Evolutionary conservation across 2,888 invertebrate genomes (phyloP), one percentile per base, ranked within the genome.

Genomic region (Netelia melanura): DNA sequence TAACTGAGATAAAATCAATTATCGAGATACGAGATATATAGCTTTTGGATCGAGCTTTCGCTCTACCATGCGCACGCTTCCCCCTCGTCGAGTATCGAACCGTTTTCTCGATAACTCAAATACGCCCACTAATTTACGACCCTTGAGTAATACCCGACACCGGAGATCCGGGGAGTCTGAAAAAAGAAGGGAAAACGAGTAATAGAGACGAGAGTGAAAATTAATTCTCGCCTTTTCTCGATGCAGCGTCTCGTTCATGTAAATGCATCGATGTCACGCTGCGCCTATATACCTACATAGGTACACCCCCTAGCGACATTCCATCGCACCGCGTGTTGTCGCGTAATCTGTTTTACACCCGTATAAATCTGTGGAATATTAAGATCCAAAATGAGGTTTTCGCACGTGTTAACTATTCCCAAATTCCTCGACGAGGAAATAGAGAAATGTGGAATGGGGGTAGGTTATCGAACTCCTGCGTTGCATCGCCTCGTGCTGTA

Each of bases 1-100:
- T 84, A 77, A 84, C 81, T 77, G 54, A 54, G 68, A 68, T 78
- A 75, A 80, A 80, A 80, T 77, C 84, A 81, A 84, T 84, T 84
- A 84, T 67, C 71, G 83, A 65, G 52, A 38, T 58, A 75, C 64
- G 52, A 67, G 54, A 14, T 70, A 75, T 80, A 71, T 71, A 70
- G 61, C 52, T 23, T 62, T 48, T 10, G 58, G 38, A 67, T 62
- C 52, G 54, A 43, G 52, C 23, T 62, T 62, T 64, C 10, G 21
- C 17, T 43, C 68, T 44, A 68, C 68, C 58, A 14, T 3, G 52
- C 78, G 56, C 6, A 58, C 17, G 10, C 72, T 21, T 61, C 17
- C 48, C 25, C 78, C 30, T 48, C 52, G 58, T 11, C 58, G 65
- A 52, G 72, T 71, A 77, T 72, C 72, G 72, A 78, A 67, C 67